Percentiles rank a stretch among this genome's conserved stretches.
Evolutionary conservation across 2,113 vertebrate genomes (phyloP).

Genomic region (Eupsittula cactorum): DNA sequence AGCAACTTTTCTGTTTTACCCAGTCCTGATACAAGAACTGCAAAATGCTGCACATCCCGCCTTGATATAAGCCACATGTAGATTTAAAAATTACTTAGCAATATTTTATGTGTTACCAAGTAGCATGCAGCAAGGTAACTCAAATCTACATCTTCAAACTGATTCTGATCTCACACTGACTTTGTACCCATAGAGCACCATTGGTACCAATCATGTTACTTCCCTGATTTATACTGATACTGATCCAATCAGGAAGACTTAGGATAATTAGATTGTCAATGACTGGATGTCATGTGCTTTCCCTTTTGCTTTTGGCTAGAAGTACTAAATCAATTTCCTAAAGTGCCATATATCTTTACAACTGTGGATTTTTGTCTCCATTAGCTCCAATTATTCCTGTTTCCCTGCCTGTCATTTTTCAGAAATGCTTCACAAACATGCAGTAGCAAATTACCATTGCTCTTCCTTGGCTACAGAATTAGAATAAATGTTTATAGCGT

Average conservation of each 20-base stretch:
- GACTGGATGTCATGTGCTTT: background rate
- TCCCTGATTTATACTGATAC: background rate
- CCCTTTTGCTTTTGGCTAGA: slow-evolving; percentile 2
- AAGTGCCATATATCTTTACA: slow-evolving; percentile 41
- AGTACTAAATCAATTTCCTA: slow-evolving; percentile 43
- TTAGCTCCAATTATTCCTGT: slow-evolving; percentile 54
- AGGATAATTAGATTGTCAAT: background rate
- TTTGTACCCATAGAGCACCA: background rate
- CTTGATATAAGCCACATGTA: background rate
- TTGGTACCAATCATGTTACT: background rate
- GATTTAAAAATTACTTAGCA: background rate
- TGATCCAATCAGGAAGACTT: slow-evolving; percentile 6
- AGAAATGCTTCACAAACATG: slow-evolving; percentile 16
- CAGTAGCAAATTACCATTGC: slow-evolving; percentile 20
- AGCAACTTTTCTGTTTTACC: background rate
- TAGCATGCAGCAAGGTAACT: background rate
- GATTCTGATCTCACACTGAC: background rate
- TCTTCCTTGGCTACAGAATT: background rate
- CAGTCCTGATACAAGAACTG: background rate
- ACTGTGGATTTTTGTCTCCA: slow-evolving; percentile 26
- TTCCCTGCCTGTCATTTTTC: slow-evolving; percentile 30
- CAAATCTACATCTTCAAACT: background rate
- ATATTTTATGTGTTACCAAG: background rate
- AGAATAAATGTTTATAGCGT: background rate
- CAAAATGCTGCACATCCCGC: background rate